These are phyloP conservation scores for Noctua janthina DNA, from an alignment of 2,888 invertebrate genomes.

Conservation along the genomic window DNA sequence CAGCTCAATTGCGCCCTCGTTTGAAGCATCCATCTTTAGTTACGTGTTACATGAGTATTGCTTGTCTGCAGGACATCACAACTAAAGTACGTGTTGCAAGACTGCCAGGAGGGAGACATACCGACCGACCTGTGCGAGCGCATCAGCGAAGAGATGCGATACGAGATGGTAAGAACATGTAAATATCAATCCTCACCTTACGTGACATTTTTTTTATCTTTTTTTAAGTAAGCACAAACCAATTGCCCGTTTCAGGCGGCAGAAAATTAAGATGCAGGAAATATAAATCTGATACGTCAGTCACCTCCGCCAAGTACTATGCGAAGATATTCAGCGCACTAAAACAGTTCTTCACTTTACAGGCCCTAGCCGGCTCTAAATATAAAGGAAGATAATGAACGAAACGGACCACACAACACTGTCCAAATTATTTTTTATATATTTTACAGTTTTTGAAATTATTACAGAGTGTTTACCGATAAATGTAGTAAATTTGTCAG, in stretches of 20 bases:
- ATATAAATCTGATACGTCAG: conserved; percentile 86
- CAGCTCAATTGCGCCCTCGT: background rate
- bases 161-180: conserved; percentile 95
- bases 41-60: background rate
- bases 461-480: conserved; percentile 67
- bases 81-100: conserved; percentile 95
- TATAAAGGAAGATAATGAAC: conserved; percentile 85
- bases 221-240: conserved; percentile 76
- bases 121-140: conserved; percentile 96
- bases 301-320: conserved; percentile 86
- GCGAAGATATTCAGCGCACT: conserved; percentile 88
- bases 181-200: conserved; percentile 82
- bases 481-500: conserved; percentile 76
- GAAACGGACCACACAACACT: conserved; percentile 60
- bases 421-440: conserved; percentile 51
- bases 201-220: conserved; percentile 71
- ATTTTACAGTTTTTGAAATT: conserved; percentile 66
- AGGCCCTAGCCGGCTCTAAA: conserved; percentile 87
- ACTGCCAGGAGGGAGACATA: conserved; percentile 97
- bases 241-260: conserved; percentile 86
- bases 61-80: conserved; percentile 93
- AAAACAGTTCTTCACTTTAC: conserved; percentile 89
- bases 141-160: conserved; percentile 97
- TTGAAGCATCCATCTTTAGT: background rate
- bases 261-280: conserved; percentile 89